Percentiles rank a stretch among this genome's conserved stretches.
These are phyloP conservation scores for Hirtodrosophila trivittata DNA, from an alignment of 2,888 invertebrate genomes.

Conservation along the genomic window DNA sequence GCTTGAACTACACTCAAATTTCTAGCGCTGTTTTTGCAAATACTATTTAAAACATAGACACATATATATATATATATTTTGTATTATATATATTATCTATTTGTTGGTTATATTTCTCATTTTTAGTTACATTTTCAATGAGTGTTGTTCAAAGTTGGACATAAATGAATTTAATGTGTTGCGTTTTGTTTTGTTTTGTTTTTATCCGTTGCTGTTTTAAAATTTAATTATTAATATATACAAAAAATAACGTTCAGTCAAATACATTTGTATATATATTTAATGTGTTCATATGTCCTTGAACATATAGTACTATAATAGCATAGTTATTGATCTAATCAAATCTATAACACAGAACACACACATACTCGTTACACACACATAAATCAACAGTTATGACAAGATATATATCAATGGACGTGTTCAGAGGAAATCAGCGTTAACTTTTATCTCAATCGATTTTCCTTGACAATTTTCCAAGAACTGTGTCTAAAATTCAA, in stretches of 20 bases:
- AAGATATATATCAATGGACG: constrained; percentile 15
- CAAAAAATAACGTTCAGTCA: constrained; percentile 77
- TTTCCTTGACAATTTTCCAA: no score
- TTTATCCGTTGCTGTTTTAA: constrained; percentile 33
- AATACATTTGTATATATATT: constrained; percentile 56
- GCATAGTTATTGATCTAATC: constrained; percentile 37
- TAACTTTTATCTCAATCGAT: constrained; percentile 24
- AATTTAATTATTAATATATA: constrained; percentile 68
- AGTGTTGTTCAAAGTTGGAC: constrained; percentile 45
- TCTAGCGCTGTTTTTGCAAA: not conserved
- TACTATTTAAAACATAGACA: constrained; percentile 27
- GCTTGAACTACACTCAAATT: constrained; percentile 27
- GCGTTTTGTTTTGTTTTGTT: constrained; percentile 19
- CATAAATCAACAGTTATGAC: constrained; percentile 47
- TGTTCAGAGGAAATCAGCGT: not conserved
- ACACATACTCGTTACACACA: constrained; percentile 37
- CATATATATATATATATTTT: no score
- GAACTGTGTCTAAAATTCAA: no score
- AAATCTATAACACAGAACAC: constrained; percentile 47
- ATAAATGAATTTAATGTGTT: constrained; percentile 7
- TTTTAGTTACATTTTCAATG: not conserved
- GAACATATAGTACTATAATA: constrained; percentile 25
- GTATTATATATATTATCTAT: constrained; percentile 1
- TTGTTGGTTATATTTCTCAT: constrained; percentile 1
- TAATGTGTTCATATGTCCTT: constrained; percentile 1